Conservation (phyloP, 2,888 invertebrate genomes). For the Drosophila sordidula region DNA sequence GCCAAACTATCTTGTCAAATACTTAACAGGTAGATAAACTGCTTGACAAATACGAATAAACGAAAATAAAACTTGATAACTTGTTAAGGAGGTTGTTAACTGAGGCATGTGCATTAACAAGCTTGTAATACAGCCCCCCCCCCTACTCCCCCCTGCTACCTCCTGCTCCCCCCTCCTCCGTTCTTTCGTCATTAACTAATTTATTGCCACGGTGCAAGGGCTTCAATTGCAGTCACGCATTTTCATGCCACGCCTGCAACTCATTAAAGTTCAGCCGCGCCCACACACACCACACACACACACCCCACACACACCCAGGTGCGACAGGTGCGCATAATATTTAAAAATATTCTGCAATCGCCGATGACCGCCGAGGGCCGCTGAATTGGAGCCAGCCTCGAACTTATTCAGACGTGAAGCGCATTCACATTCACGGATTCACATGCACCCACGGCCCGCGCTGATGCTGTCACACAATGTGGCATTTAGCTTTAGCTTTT, state of each 20-base stretch:
- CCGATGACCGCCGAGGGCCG: conserved; percentile 44
- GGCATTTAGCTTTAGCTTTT: conserved; percentile 51
- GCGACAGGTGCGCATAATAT: conserved; percentile 60
- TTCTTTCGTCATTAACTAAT: conserved; percentile 31
- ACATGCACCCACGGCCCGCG: conserved; percentile 1
- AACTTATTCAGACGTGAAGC: conserved; percentile 78
- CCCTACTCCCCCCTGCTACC: too few species aligned
- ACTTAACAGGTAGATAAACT: conserved; percentile 12
- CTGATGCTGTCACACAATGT: conserved; percentile 44
- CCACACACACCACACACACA: conserved; percentile 47
- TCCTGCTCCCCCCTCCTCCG: too few species aligned
- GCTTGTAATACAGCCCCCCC: neutral
- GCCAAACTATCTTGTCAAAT: conserved; percentile 1
- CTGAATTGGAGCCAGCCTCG: conserved; percentile 64
- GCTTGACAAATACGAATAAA: neutral
- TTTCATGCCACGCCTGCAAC: conserved; percentile 49
- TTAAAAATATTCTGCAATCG: conserved; percentile 49
- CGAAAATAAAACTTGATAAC: conserved; percentile 1
- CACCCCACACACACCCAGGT: conserved; percentile 54
- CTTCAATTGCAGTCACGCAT: conserved; percentile 33
- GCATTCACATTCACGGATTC: conserved; percentile 51
- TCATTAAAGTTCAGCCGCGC: conserved; percentile 44
- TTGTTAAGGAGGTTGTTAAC: neutral
- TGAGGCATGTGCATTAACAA: neutral
- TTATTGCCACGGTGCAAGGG: conserved; percentile 13